Evolutionary conservation across 2,888 invertebrate genomes (phyloP), one percentile per base, ranked within the genome.

Genomic region (Cryptocheilus praepositus): DNA sequence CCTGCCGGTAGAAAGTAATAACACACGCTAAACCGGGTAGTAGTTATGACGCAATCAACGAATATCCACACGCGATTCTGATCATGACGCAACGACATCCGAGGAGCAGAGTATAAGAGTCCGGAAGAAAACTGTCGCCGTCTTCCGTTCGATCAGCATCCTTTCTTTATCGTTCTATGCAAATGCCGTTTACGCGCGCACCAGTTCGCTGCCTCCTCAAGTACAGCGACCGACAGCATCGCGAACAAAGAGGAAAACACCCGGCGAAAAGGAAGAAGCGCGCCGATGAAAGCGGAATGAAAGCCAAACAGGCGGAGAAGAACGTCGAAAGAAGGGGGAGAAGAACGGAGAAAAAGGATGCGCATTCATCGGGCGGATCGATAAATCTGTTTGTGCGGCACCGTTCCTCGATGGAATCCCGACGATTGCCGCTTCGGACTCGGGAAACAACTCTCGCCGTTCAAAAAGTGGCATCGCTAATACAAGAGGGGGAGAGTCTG

Each of bases 351-450:
- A 49, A 49, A 18, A 49, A 18, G n/a, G 49, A 55, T 57, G 70
- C 64, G 22, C 56, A 67, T 53, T 66, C 61, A 67, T 63, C 43
- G 58, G n/a, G 57, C 54, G 64, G 62, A 70, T 69, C 79, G 82
- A 83, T 84, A 84, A 83, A 83, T 83, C 80, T 76, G 71, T 79
- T 80, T 77, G 77, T 77, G 67, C 67, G 74, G 67, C 70, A 71
- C 78, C 78, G 73, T 77, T 80, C 77, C 64, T 61, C 59, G 28
- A 54, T 52, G 68, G 68, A 70, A 69, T 66, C 56, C 44, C 63
- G 70, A 73, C 81, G 83, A 82, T 83, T 81, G 79, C 72, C 74
- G 56, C 60, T 64, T 25, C 36, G 36, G 36, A 55, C 46, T 64
- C 60, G 57, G 57, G 46, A 56, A 21, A 56, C 64, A 70, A 70